Base-by-base conservation (phyloP, 1,140 invertebrate genomes). In the Scaptomyza hsui region DNA sequence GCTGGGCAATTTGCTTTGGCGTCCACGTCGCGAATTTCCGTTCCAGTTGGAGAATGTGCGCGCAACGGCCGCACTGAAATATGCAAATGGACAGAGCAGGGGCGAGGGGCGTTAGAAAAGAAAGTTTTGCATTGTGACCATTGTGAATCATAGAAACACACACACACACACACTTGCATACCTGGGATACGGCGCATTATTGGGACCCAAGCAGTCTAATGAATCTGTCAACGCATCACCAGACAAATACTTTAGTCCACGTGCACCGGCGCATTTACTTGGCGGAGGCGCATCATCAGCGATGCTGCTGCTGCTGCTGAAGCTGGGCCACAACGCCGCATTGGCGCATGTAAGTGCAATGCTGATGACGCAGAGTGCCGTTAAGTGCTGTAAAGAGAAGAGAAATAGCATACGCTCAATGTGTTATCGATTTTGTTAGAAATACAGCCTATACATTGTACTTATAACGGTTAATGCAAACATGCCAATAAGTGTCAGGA, bases 221-320 rank as follows among this genome's bases (percentile, higher is more conserved):
- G 94, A 93, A 86, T 97, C 95, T 55, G 93, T 94, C 15, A 97
- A 92, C 1, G 96, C 97, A 90, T 97, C 96, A 5, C 97, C 97
- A 94, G 95, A 96, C 5, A 96, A 92, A 88, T 97, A 97, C 91
- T 96, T 96, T 45, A 97, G 91, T 18, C 94, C 94, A 60, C 77
- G 91, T 47, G 93, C 93, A 24, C 93, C 93, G 81, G 93, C 88
- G 78, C 94, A 95, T 91, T 93, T 93, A 63, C 91, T 92, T 9
- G 55, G 42, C 41, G 79, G 75, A 69, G 85, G 77, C 62, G 71
- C 32, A 81, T 91, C 49, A 76, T 78, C 49, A 19, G 62, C 64
- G 61, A 62, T 73, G 45, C 76, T 75, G 37, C 47, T 52, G n/a
- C 59, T 63, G 53, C 71, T 75, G 44, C 79, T 81, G 41, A 73